Conservation (phyloP, 92 coral and sea anemone species). For the Chrysogorgia sp. region DNA sequence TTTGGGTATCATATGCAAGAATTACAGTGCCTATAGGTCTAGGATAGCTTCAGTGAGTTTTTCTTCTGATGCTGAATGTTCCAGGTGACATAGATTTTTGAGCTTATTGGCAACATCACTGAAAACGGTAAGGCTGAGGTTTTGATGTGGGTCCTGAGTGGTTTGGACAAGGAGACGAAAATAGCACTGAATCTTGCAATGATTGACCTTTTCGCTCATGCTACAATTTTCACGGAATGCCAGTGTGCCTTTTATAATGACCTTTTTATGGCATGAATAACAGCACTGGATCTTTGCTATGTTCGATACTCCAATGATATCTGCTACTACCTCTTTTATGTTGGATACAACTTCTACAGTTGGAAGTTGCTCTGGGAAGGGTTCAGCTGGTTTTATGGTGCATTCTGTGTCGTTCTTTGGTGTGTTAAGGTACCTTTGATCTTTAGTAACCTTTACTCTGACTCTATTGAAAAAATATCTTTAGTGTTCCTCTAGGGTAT, state of each 20-base stretch:
- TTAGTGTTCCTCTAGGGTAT: slow-evolving; percentile 52
- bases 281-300: slow-evolving; percentile 64
- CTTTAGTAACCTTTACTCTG: slow-evolving; percentile 50
- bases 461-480: slow-evolving; percentile 64
- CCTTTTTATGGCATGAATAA: slow-evolving; percentile 66
- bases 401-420: slow-evolving; percentile 36
- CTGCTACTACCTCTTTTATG: slow-evolving; percentile 37
- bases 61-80: too few relatives aligned
- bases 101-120: slow-evolving; percentile 30
- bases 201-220: slow-evolving; percentile 52
- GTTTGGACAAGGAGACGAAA: slow-evolving; percentile 31
- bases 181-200: slow-evolving; percentile 39
- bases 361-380: slow-evolving; percentile 50
- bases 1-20: too few relatives aligned
- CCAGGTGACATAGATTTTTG: too few relatives aligned
- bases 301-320: slow-evolving; percentile 62
- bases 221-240: slow-evolving; percentile 64
- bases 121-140: slow-evolving; percentile 19
- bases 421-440: slow-evolving; percentile 46
- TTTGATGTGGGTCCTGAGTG: slow-evolving; percentile 18
- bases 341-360: slow-evolving; percentile 43
- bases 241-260: slow-evolving; percentile 66
- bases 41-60: too few relatives aligned
- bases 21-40: too few relatives aligned
- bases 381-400: slow-evolving; percentile 47